phyloP scores from a whole-genome alignment of 30 jellyfish, hydroid and myxozoan genomes.

The Pseudorhiza aurosa region DNA sequence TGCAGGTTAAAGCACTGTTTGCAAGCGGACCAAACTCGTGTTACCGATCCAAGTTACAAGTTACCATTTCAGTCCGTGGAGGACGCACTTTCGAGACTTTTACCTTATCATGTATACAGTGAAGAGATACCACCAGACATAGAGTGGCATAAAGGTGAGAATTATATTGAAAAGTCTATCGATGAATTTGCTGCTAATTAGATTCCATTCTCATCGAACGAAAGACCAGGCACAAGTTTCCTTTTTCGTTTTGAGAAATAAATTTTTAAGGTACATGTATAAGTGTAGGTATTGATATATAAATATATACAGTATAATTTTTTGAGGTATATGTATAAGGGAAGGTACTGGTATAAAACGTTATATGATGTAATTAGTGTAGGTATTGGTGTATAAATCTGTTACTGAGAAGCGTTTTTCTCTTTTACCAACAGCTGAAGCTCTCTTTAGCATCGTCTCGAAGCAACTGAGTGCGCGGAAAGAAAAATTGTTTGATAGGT shows the following conservation, averaged over 20 bases:
- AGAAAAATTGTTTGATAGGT: slow-evolving; percentile 53
- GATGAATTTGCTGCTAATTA: no score
- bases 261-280: no score
- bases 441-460: slow-evolving; percentile 54
- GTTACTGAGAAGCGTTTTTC: background rate
- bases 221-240: no score
- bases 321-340: no score
- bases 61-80: slow-evolving; percentile 63
- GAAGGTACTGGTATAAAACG: no score
- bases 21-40: slow-evolving; percentile 78
- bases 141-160: slow-evolving; percentile 70
- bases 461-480: slow-evolving; percentile 45
- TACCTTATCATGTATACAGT: slow-evolving; percentile 76
- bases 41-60: slow-evolving; percentile 64
- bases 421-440: slow-evolving; percentile 54
- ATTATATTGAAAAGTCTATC: no score
- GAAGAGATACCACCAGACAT: slow-evolving; percentile 60
- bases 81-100: slow-evolving; percentile 79
- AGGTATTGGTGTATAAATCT: background rate
- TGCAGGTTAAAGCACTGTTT: slow-evolving; percentile 76
- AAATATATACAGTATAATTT: no score
- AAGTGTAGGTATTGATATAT: no score
- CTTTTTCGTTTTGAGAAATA: no score
- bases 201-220: no score
- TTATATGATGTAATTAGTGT: background rate